Evolutionary conservation across 1,140 invertebrate genomes (phyloP), one percentile per base, ranked within the genome.

Genomic region (Drosophila prosaltans): DNA sequence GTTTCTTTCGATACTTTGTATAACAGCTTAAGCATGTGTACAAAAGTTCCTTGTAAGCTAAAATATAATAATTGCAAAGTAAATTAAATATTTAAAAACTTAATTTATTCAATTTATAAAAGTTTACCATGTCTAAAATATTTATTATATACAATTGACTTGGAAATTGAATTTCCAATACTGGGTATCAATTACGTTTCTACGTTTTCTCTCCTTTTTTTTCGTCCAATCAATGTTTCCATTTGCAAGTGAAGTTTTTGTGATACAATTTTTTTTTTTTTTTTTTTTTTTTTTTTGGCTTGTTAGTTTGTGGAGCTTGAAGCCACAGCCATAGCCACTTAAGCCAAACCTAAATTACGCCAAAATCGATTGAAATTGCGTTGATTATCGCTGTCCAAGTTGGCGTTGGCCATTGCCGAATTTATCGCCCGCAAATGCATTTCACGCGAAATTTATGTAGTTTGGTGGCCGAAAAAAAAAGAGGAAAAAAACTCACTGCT

Each of bases 341-440:
- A 88, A 84, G 84, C 80, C 84, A 64, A 80, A 80, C 84, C 80
- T 89, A 88, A 89, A 89, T 88, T 83, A 89, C 78, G 80, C 80
- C 84, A 89, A 88, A 88, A 88, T 88, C 84, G 84, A 89, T 88
- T 83, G 84, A 85, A 88, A 88, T 83, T 89, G 84, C 84, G 84
- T 88, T 88, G 84, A 88, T 89, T 88, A 89, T 88, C 84, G 84
- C 80, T 76, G 78, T 65, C 67, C 67, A 54, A 58, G 75, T 64
- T 69, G 77, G 65, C 76, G 75, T 64, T 69, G 77, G 65, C 76
- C 65, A 78, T 81, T 86, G 82, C 82, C 82, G 71, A 89, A 86
- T 88, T 88, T 88, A 89, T 89, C 84, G 84, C 62, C 69, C 59
- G 80, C 84, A 78, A 84, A 88, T 88, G 83, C 83, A 88, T 88